Evolutionary conservation across 2,888 invertebrate species (phyloP).

Genomic region (Adelognathus sp.): DNA sequence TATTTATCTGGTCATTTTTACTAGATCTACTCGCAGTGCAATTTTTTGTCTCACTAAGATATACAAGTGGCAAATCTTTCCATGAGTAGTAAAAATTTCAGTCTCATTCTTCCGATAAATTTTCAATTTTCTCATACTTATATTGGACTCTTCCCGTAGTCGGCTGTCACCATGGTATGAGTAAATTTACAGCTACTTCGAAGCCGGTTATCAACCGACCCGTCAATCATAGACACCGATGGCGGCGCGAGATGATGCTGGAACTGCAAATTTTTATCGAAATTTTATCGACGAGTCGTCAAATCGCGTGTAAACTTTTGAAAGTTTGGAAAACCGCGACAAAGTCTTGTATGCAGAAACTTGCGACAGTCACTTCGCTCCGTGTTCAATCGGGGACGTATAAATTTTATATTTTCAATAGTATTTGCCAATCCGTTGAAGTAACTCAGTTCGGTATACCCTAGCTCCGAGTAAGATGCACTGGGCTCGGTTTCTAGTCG

Average conservation of each 20-base stretch:
- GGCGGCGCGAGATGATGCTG: background rate
- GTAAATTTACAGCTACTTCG: background rate
- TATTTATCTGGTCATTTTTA: no score
- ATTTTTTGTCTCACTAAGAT: no score
- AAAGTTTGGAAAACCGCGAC: background rate
- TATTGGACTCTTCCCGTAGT: background rate
- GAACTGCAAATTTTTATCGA: background rate
- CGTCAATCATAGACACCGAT: background rate
- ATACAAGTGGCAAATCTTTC: no score
- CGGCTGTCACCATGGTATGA: background rate
- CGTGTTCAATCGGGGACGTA: background rate
- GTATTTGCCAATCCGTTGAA: background rate
- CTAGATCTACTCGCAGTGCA: no score
- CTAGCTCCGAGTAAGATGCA: background rate
- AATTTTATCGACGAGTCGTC: background rate
- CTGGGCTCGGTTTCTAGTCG: background rate
- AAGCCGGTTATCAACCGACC: background rate
- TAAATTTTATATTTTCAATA: background rate
- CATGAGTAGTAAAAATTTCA: background rate
- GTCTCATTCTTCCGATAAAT: background rate
- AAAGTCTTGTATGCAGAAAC: background rate
- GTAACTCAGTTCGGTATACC: background rate
- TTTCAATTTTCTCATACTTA: background rate
- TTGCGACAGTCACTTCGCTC: background rate
- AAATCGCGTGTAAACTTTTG: background rate